Base-by-base conservation (phyloP, 2,113 vertebrate genomes). In the Origma solitaria region DNA sequence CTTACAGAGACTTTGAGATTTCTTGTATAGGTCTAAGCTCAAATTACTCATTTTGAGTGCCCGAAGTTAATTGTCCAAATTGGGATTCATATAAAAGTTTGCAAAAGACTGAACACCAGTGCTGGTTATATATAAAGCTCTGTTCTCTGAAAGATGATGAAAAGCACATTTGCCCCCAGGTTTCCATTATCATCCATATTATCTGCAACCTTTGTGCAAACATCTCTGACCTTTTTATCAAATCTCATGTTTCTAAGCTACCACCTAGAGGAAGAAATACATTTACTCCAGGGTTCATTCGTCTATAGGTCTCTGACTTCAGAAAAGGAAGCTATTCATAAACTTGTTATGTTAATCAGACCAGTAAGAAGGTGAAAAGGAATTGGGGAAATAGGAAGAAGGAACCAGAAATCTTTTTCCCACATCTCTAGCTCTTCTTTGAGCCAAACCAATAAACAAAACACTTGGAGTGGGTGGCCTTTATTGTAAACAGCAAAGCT, bases 121-220 rank as follows among this genome's bases (percentile, higher is more conserved):
- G 4, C 18, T 61, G 8, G 27, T 92, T 79, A 47, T 19, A 40
- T n/a, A 20, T 7, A 81, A 28, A 76, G 5, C 0, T 0, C 9
- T 53, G 10, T 42, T 86, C 42, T 65, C 27, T 62, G 58, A 72
- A 78, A 91, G 17, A 27, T 42, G 31, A 71, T 37, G 31, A 40
- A 93, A 90, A 90, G 10, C 22, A 68, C 9, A 15, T 85, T 80
- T 65, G 11, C 21, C 14, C 8, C 62, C 62, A 73, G 7, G 38
- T 88, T 94, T 58, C 40, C 68, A 19, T 84, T 86, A 71, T 79
- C 28, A 57, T 42, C 49, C 38, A 33, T 25, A 12, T 82, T 76
- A 71, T 64, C 53, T 57, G 11, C 20, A 92, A 51, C 15, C 15
- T 79, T 81, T 65, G 53, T 76, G 69, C 13, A 86, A 71, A 81